Evolutionary conservation across 2,888 invertebrate species (phyloP), one percentile per base, ranked within the genome.

Genomic region (Spialia ferax): DNA sequence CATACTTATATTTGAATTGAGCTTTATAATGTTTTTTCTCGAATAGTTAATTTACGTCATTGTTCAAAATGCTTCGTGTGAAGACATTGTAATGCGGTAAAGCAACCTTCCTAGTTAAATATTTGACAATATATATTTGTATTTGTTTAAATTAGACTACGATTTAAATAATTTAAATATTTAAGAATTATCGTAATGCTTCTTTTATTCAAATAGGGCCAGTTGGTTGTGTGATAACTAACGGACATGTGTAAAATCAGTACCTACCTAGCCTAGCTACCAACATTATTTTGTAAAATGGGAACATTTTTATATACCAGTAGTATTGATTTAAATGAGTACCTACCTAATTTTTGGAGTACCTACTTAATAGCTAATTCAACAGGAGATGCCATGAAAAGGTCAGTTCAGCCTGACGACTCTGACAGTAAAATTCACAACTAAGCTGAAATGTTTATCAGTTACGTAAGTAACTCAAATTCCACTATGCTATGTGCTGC

Each of bases 31-130:
- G 15, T 15, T 42, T 42, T 42, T 15, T 6, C n/a, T 6, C 15
- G 42, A 42, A 42, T 15, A 42, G 42, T 6, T 42, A 42, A 42
- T 42, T 42, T 42, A 42, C 42, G 15, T 42, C 15, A 42, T 42
- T 42, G 42, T 42, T 42, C 15, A 5, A 7, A n/a, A n/a, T 42
- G 42, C 42, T 42, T 42, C 42, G 42, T 42, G 42, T 15, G 15
- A 42, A 42, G 42, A 42, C 15, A 15, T 42, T 42, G 15, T 42
- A 3, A 35, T 35, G 0, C 35, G 13, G 13, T 13, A 15, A 42
- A 42, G 42, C 6, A 35, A 38, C 35, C 35, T 13, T 13, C 11
- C 13, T 42, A 15, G 13, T 42, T 42, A 42, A 42, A 42, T 38
- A 38, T 38, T 42, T 42, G 15, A 42, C 6, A 15, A 7, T 15